A percentile compares a stretch with the other conserved stretches of the same genome.
These are phyloP conservation scores for Drosophila tanythrix DNA, from an alignment of 2,888 invertebrate genomes.

Conservation along the genomic window DNA sequence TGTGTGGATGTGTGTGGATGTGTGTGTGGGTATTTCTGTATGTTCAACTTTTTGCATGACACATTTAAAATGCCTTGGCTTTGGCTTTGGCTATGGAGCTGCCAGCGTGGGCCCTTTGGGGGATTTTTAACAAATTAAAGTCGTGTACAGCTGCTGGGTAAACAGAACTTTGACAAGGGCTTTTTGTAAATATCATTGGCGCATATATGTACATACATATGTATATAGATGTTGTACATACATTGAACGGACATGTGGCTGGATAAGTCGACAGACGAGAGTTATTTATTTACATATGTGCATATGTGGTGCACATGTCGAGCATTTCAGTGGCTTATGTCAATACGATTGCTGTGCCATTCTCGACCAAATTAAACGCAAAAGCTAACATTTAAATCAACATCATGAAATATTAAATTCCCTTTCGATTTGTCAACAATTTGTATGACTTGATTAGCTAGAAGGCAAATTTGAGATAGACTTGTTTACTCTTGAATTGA, in stretches of 20 bases:
- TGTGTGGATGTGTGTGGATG: neutral
- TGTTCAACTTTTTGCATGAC: conserved; percentile 19
- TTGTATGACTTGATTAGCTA: neutral
- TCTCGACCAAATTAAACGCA: conserved; percentile 1
- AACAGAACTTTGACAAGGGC: conserved; percentile 48
- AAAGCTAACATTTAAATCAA: conserved; percentile 11
- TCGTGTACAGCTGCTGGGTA: conserved; percentile 52
- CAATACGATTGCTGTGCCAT: conserved; percentile 21
- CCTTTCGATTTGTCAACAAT: conserved; percentile 6
- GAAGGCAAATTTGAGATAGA: neutral
- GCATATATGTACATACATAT: conserved; percentile 1
- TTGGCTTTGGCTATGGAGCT: conserved; percentile 25
- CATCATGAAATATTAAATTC: neutral
- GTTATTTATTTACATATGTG: neutral
- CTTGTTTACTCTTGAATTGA: neutral
- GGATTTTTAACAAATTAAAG: conserved; percentile 73
- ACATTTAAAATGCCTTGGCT: conserved; percentile 58
- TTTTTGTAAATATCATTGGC: conserved; percentile 37
- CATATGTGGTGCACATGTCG: neutral
- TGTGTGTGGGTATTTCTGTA: conserved; percentile 18
- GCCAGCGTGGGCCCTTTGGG: conserved; percentile 14
- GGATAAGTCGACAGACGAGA: conserved; percentile 35
- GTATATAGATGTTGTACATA: neutral
- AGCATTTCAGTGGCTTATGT: conserved; percentile 33
- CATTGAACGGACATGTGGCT: conserved; percentile 56